A percentile compares a stretch with the other conserved stretches of the same genome.
Conservation (phyloP, 1,140 invertebrate genomes). For the Aricia agestis region DNA sequence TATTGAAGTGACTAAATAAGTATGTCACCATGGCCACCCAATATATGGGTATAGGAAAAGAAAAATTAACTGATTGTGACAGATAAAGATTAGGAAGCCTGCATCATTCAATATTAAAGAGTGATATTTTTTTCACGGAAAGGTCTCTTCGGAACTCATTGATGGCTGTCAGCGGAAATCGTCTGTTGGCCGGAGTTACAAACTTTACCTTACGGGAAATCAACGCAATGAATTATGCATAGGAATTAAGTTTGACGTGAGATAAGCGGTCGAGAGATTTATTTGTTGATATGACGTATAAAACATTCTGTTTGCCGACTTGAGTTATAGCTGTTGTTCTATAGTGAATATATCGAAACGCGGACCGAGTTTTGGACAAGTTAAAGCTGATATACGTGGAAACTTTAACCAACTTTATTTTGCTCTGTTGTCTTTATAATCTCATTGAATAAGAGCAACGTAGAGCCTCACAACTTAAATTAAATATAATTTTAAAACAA, state of each 20-base stretch:
- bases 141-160: constrained; percentile 25
- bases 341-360: constrained; percentile 59
- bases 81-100: background rate
- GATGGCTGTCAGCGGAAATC: constrained; percentile 45
- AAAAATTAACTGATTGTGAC: background rate
- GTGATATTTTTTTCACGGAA: constrained; percentile 12
- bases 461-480: background rate
- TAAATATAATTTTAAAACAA: background rate
- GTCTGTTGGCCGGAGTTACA: constrained; percentile 41
- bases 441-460: background rate
- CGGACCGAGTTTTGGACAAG: constrained; percentile 42
- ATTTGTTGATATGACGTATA: constrained; percentile 72
- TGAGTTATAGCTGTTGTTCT: constrained; percentile 71
- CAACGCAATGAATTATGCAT: constrained; percentile 71
- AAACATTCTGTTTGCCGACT: constrained; percentile 69
- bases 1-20: too few relatives aligned
- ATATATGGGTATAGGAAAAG: too few relatives aligned
- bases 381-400: constrained; percentile 30
- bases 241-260: constrained; percentile 72
- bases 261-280: constrained; percentile 72
- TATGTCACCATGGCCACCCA: too few relatives aligned
- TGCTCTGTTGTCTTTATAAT: constrained; percentile 2
- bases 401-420: constrained; percentile 21
- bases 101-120: background rate
- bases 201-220: constrained; percentile 58